These are phyloP conservation scores for Hemicrepidius hirtus DNA, from an alignment of 2,888 invertebrate species.

Conservation along the genomic window DNA sequence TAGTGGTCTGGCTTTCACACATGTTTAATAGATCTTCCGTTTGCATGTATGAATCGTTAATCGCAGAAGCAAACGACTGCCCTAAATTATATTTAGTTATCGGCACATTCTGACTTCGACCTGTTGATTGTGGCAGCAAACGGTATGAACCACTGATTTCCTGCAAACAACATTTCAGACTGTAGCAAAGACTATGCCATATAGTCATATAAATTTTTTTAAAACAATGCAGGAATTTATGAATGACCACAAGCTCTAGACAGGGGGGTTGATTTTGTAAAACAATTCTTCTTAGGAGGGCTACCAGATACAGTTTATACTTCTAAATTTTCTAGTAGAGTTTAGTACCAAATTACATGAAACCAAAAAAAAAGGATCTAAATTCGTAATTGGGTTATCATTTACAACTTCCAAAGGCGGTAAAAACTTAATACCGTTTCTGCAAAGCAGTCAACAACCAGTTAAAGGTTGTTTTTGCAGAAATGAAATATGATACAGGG, in stretches of 20 bases:
- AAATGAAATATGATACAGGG: background rate
- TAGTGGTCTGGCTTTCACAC: constrained; percentile 73
- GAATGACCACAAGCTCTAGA: too few species aligned
- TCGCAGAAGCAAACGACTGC: constrained; percentile 32
- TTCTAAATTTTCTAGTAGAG: too few species aligned
- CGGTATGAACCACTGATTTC: constrained; percentile 82
- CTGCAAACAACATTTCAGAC: constrained; percentile 64
- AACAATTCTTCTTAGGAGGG: too few species aligned
- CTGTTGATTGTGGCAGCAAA: constrained; percentile 81
- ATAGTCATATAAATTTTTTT: too few species aligned
- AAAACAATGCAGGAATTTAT: background rate
- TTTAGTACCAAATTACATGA: too few species aligned
- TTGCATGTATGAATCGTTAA: constrained; percentile 38
- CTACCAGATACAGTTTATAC: too few species aligned
- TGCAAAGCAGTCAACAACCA: background rate
- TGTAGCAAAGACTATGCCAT: background rate
- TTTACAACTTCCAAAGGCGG: too few species aligned
- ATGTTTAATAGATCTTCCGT: constrained; percentile 60
- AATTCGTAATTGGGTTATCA: too few species aligned
- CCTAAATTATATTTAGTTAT: constrained; percentile 57
- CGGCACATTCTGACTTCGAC: constrained; percentile 72
- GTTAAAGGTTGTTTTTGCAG: background rate
- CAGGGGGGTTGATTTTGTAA: too few species aligned
- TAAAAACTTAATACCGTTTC: background rate
- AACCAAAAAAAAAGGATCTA: background rate